Percentiles rank a stretch among this genome's conserved stretches.
Conservation (phyloP, 2,797 vertebrate genomes). For the Hephaestus fuliginosus region DNA sequence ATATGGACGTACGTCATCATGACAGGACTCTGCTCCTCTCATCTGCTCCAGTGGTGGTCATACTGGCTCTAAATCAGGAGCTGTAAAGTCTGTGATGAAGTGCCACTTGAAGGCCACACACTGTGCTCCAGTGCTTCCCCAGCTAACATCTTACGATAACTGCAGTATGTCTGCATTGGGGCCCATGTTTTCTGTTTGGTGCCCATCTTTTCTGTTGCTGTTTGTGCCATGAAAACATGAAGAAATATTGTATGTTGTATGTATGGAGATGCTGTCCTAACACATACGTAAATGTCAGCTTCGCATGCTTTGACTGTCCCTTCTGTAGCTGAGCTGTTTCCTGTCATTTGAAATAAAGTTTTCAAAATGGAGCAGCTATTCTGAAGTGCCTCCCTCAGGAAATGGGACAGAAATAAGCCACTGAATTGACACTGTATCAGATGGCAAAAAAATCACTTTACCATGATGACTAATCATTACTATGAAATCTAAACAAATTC, state of each 20-base stretch:
- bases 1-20: constrained; percentile 38
- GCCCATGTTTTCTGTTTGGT: neutral
- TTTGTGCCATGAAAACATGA: neutral
- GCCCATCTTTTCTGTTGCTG: neutral
- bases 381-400: constrained; percentile 40
- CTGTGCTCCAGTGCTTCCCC: constrained; percentile 24
- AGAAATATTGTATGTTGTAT: neutral
- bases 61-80: constrained; percentile 60
- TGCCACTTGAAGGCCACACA: constrained; percentile 37
- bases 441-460: constrained; percentile 12
- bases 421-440: constrained; percentile 23
- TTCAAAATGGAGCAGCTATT: constrained; percentile 62
- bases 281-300: neutral
- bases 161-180: neutral
- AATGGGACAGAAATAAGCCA: constrained; percentile 50
- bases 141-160: constrained; percentile 20
- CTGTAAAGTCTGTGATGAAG: constrained; percentile 56
- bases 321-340: constrained; percentile 15
- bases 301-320: neutral
- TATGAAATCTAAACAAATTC: constrained; percentile 7
- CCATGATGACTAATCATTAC: neutral
- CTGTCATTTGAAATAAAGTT: constrained; percentile 54
- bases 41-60: constrained; percentile 30
- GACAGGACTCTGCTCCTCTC: constrained; percentile 42
- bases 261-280: neutral